Evolutionary conservation across 2,888 invertebrate genomes (phyloP).

Genomic region (Cetonia aurata): DNA sequence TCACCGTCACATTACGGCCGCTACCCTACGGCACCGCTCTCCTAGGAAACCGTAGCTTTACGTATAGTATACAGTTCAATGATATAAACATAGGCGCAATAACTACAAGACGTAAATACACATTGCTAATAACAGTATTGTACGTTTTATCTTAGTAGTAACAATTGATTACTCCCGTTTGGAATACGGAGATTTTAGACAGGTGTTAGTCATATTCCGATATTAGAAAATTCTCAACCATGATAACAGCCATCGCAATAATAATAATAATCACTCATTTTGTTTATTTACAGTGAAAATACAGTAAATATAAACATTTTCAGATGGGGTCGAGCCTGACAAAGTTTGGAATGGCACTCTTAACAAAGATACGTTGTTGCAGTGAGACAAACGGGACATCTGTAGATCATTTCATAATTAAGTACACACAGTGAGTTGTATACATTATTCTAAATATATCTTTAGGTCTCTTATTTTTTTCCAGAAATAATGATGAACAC

Average conservation of each 20-base stretch:
- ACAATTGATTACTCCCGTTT: not conserved
- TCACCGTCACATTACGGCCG: no score
- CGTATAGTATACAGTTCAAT: no score
- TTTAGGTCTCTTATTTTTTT: no score
- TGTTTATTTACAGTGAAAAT: not conserved
- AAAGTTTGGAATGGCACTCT: conserved; percentile 61
- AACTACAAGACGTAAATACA: no score
- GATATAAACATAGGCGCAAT: no score
- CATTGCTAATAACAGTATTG: no score
- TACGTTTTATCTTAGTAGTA: not conserved
- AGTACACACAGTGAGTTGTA: no score
- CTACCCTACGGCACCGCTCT: no score
- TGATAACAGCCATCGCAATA: not conserved
- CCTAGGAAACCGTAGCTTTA: no score
- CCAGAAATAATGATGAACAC: no score
- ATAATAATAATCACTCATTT: not conserved
- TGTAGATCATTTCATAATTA: conserved; percentile 58
- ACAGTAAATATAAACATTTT: conserved; percentile 43
- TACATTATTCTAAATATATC: no score
- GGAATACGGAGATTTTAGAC: conserved; percentile 16
- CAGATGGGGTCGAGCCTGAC: conserved; percentile 63
- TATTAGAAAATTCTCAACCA: not conserved
- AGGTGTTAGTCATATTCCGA: conserved; percentile 18
- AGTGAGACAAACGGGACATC: conserved; percentile 65
- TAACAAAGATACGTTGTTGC: conserved; percentile 65